These are phyloP conservation scores for Danio kyathit DNA, from an alignment of 2,797 vertebrate genomes.

Conservation along the genomic window DNA sequence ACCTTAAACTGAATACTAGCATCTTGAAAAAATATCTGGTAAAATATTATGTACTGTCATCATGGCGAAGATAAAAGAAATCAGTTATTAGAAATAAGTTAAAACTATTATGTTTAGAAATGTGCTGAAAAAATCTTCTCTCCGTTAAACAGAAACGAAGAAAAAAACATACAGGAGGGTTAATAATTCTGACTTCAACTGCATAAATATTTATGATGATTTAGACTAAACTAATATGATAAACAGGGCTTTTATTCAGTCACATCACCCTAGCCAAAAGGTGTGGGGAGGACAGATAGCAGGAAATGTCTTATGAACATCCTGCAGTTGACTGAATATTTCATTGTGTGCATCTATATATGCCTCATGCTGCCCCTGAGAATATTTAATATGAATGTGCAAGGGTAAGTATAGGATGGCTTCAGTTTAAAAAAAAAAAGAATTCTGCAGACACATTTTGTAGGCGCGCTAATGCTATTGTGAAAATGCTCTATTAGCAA, in stretches of 20 bases:
- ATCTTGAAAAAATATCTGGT: no score
- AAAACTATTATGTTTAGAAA: no score
- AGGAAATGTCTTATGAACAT: background rate
- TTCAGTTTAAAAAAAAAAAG: no score
- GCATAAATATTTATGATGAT: no score
- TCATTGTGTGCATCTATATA: background rate
- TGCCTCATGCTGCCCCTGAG: background rate
- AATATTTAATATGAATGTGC: background rate
- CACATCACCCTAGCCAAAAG: background rate
- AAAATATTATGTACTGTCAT: no score
- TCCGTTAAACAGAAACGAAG: no score
- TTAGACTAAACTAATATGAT: background rate
- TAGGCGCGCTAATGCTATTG: background rate
- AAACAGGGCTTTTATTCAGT: background rate
- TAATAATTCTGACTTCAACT: no score
- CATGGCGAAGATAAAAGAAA: no score
- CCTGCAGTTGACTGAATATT: background rate
- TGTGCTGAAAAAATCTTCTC: no score
- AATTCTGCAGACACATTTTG: background rate
- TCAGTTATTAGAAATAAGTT: no score
- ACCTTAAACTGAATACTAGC: no score
- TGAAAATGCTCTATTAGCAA: background rate
- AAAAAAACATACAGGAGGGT: no score
- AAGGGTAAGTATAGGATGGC: background rate
- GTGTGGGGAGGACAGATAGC: background rate